phyloP scores from a whole-genome alignment of 2,113 vertebrate genomes.

The Saiga tatarica region DNA sequence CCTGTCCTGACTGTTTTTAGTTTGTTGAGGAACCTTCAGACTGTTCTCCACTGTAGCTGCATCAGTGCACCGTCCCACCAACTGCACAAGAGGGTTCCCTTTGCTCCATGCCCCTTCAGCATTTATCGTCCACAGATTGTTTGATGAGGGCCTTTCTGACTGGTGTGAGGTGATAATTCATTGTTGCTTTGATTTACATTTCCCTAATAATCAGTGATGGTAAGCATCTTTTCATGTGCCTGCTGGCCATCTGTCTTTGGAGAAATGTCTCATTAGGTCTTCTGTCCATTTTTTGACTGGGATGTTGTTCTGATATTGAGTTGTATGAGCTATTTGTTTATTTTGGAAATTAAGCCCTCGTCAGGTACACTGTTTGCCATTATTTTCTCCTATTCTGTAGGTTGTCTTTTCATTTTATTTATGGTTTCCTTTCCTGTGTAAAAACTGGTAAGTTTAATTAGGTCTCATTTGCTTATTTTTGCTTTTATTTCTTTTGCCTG shows the following conservation, averaged over 20 bases:
- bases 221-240: background rate
- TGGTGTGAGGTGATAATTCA: background rate
- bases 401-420: background rate
- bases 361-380: background rate
- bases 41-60: background rate
- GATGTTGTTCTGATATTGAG: background rate
- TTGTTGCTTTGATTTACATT: background rate
- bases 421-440: background rate
- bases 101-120: background rate
- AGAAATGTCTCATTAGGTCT: background rate
- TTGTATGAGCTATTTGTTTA: background rate
- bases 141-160: background rate
- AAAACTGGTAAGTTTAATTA: background rate
- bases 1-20: background rate
- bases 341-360: background rate
- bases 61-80: background rate
- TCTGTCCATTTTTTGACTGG: background rate
- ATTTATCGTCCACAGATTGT: background rate
- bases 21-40: background rate
- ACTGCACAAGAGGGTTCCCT: background rate
- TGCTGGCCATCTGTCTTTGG: background rate
- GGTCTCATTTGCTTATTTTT: background rate
- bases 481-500: background rate
- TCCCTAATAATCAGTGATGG: background rate
- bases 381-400: background rate